Conservation (phyloP, 2,797 vertebrate species). For the Novumbra hubbsi region DNA sequence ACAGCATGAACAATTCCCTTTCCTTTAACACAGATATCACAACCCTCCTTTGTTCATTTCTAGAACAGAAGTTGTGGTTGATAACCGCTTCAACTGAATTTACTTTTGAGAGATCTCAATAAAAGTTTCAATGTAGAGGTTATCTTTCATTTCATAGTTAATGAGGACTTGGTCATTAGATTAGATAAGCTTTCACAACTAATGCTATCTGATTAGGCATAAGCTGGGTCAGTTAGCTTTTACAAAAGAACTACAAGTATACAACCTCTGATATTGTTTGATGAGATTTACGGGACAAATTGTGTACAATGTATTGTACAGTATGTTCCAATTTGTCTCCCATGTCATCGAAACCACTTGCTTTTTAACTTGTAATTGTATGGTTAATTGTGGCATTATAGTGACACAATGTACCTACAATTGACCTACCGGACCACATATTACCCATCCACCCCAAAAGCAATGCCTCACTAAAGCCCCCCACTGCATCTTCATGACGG, state of each 20-base stretch:
- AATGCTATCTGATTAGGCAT: slow-evolving; percentile 16
- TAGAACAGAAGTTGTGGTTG: slow-evolving; percentile 78
- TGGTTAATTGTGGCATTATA: too few relatives aligned
- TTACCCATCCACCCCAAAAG: too few relatives aligned
- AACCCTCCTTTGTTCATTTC: slow-evolving; percentile 80
- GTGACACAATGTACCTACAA: too few relatives aligned
- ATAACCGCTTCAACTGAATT: slow-evolving; percentile 70
- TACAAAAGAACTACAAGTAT: neutral
- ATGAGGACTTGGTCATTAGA: slow-evolving; percentile 50
- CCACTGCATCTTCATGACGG: too few relatives aligned
- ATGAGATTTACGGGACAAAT: neutral
- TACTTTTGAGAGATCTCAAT: slow-evolving; percentile 67
- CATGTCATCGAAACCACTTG: too few relatives aligned
- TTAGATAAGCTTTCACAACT: slow-evolving; percentile 21
- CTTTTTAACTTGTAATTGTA: too few relatives aligned
- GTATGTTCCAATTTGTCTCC: too few relatives aligned
- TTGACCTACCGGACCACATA: too few relatives aligned
- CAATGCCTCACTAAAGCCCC: too few relatives aligned
- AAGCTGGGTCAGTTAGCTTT: neutral
- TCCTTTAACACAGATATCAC: slow-evolving; percentile 68
- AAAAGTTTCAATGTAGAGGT: slow-evolving; percentile 58
- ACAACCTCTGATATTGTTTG: neutral
- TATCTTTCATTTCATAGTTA: slow-evolving; percentile 45
- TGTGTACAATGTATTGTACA: too few relatives aligned
- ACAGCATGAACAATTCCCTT: slow-evolving; percentile 72